Conservation (phyloP, 53 echinoderm and acorn worm species). For the Echinarachnius parma region DNA sequence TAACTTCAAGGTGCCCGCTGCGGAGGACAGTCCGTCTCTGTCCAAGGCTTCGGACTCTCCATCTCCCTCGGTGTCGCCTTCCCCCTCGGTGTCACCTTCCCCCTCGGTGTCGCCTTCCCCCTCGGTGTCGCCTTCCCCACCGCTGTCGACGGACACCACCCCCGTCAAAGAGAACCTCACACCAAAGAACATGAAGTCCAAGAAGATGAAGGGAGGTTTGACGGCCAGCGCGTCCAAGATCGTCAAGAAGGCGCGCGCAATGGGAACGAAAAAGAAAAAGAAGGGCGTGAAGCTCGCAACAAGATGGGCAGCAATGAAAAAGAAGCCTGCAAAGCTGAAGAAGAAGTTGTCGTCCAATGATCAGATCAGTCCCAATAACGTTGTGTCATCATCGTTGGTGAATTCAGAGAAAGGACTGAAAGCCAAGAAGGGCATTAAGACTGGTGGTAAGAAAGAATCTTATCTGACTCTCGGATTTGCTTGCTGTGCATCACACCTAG, state of each 20-base stretch:
- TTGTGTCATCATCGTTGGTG: no score
- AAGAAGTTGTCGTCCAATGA: conserved; percentile 30
- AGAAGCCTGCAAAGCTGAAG: conserved; percentile 65
- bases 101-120: no score
- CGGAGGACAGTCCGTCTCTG: conserved; percentile 39
- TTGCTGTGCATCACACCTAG: conserved; percentile 40
- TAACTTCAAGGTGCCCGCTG: conserved; percentile 16
- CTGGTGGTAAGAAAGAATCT: conserved; percentile 44
- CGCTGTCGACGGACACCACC: conserved; percentile 43
- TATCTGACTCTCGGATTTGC: conserved; percentile 21
- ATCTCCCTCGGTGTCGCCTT: background rate
- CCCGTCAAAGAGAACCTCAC: conserved; percentile 39
- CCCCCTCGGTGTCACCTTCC: background rate
- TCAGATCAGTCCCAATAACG: background rate
- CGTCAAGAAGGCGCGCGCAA: conserved; percentile 84
- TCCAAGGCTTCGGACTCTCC: conserved; percentile 31
- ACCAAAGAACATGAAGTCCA: conserved; percentile 46
- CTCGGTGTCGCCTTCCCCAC: conserved; percentile 43
- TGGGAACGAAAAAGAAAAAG: conserved; percentile 80
- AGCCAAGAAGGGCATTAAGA: conserved; percentile 18
- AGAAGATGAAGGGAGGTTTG: conserved; percentile 74
- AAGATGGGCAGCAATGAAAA: conserved; percentile 41
- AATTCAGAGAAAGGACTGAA: conserved; percentile 15
- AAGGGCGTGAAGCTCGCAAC: conserved; percentile 30
- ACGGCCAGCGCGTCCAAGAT: conserved; percentile 87